These are phyloP conservation scores for Tauraco hartlaubi DNA, from an alignment of 2,797 vertebrate species.

Conservation along the genomic window DNA sequence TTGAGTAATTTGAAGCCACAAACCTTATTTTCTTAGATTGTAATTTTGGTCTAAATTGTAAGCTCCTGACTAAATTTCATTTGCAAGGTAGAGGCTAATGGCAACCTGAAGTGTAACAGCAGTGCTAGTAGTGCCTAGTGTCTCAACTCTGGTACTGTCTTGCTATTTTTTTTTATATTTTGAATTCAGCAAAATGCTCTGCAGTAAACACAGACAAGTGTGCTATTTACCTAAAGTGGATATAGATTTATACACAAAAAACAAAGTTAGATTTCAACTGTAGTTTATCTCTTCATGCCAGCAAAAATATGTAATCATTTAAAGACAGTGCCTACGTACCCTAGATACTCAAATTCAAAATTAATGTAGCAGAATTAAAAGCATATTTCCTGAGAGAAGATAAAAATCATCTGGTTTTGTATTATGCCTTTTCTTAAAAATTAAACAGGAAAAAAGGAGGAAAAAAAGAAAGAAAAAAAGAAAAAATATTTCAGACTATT, in stretches of 20 bases:
- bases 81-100: neutral
- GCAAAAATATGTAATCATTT: neutral
- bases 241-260: neutral
- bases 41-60: neutral
- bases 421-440: neutral
- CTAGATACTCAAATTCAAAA: neutral
- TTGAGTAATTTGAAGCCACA: neutral
- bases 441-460: neutral
- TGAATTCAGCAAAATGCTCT: neutral
- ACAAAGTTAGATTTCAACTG: neutral
- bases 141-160: neutral
- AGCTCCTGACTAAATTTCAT: neutral
- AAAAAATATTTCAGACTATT: neutral
- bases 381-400: neutral
- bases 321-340: neutral
- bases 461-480: fast-evolving
- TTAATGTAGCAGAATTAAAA: neutral
- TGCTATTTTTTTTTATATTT: neutral
- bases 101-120: neutral
- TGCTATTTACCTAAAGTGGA: neutral
- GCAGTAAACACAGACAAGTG: neutral
- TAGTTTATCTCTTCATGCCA: neutral
- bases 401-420: neutral
- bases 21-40: neutral
- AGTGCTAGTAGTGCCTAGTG: neutral